Base-by-base conservation (phyloP, 2,797 vertebrate species). In the Hydrophis major region DNA sequence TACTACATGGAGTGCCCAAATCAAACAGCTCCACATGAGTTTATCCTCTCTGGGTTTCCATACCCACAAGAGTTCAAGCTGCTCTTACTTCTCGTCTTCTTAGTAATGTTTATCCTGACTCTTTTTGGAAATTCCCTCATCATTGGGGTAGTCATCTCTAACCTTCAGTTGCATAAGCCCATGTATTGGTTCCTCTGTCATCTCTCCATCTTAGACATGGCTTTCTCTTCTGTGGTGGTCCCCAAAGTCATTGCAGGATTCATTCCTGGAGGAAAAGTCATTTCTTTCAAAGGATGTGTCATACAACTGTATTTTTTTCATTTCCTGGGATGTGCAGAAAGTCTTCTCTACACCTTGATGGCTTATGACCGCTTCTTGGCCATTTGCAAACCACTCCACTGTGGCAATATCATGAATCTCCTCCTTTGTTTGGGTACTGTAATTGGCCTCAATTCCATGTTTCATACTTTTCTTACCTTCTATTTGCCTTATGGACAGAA, bases 111-210 rank as follows among this genome's bases (percentile, higher is more conserved):
- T n/a, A 13, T 92, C 50, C 93, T 97, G 88, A 97, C 96, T 0
- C 27, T 96, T 28, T 94, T 91, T 8, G 96, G 97, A 55, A 97
- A 97, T 92, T 90, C 95, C 7, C 90, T 97, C 28, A 96, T 97
- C 93, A 94, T 96, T n/a, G 90, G 95, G 91, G 96, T 95, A 0
- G 86, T 97, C 89, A 57, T 93, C n/a, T 74, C 89, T n/a, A 94
- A 97, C 6, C 50, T 78, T 57, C 91, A n/a, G 16, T 92, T 97
- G 61, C 97, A 97, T 69, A 90, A 87, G 5, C 96, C 96, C 22
- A 97, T 97, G 96, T 97, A 97, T 86, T 96, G 95, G 95, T 96
- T 97, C 88, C 94, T 97, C 0, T 97, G 96, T 87, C 96, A 95
- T 32, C 95, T 97, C 87, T 97, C 96, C 89, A 93, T 97, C 89